phyloP scores from a whole-genome alignment of 2,113 vertebrate species.

The Brachyhypopomus occidentalis region DNA sequence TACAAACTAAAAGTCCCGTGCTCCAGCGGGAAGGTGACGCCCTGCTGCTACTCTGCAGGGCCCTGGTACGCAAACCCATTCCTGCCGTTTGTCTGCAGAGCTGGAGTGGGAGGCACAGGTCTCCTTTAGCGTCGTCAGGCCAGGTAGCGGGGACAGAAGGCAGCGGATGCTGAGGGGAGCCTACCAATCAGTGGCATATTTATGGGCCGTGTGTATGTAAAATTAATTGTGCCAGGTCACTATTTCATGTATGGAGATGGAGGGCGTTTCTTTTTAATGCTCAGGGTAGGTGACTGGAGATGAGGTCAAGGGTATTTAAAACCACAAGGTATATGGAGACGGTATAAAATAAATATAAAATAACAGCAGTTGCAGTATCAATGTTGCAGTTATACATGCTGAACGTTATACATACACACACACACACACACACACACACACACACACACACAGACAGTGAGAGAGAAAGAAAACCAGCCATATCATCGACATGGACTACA shows the following conservation, averaged over 20 bases:
- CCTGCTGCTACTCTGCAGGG: slow-evolving; percentile 27
- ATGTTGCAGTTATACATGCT: background rate
- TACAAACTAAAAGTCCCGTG: background rate
- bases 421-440: too few relatives aligned
- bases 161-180: background rate
- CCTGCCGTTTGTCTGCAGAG: background rate
- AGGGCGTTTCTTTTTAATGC: background rate
- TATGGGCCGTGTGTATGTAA: background rate
- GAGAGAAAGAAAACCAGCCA: too few relatives aligned
- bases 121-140: background rate
- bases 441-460: too few relatives aligned
- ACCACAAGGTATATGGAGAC: background rate
- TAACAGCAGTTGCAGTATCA: background rate
- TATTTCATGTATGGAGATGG: background rate
- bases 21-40: slow-evolving; percentile 11
- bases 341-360: background rate
- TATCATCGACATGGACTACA: too few relatives aligned
- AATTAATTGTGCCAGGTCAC: background rate
- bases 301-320: background rate
- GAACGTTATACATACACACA: too few relatives aligned
- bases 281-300: background rate
- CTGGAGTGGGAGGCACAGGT: background rate
- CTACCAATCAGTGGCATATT: background rate
- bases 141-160: background rate
- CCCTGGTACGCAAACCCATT: slow-evolving; percentile 22